Base-by-base conservation (phyloP, 2,797 vertebrate species). In the Chelon auratus region DNA sequence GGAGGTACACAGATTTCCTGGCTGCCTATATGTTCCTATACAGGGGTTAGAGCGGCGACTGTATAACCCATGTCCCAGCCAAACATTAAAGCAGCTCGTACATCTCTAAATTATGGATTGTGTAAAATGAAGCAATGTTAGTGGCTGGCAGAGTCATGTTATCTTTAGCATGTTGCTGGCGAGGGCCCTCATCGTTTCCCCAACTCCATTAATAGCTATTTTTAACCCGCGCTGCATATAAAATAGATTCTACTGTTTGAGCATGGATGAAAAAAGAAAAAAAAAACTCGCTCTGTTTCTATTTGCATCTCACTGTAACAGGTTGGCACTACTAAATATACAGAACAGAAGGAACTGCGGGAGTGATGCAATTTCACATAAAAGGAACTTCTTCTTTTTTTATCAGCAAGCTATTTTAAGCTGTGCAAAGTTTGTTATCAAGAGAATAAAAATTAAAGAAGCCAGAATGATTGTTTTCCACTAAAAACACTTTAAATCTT, bases 101-200 rank as follows among this genome's bases (percentile, higher is more conserved):
- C 61, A 36, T 62, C 58, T 83, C 62, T 92, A 53, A 91, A 91
- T 92, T 85, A 91, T 91, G 75, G 65, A 92, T 84, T 22, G 51
- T 48, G 61, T 69, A 77, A 87, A 86, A 89, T 85, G 47, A 83
- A 82, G 76, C 72, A 72, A 82, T 80, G 76, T 75, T 78, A 42
- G 62, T 69, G 78, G 57, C 86, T 76, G 70, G 62, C 26, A 15
- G 50, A 77, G 54, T 55, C 64, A 62, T 72, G 84, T 91, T 87
- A 85, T 91, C 78, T 87, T 85, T 77, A 79, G 83, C 81, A 78
- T 79, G 82, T 83, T 83, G 62, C 67, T 71, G 64, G 69, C 51
- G 56, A 68, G 42, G 68, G 77, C 71, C 76, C 40, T 76, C 47
- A 64, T 77, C 72, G 64, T 83, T 54, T 81, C 77, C 76, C 76